Conservation (phyloP, 2,113 vertebrate species). For the Ardeotis arabs region DNA sequence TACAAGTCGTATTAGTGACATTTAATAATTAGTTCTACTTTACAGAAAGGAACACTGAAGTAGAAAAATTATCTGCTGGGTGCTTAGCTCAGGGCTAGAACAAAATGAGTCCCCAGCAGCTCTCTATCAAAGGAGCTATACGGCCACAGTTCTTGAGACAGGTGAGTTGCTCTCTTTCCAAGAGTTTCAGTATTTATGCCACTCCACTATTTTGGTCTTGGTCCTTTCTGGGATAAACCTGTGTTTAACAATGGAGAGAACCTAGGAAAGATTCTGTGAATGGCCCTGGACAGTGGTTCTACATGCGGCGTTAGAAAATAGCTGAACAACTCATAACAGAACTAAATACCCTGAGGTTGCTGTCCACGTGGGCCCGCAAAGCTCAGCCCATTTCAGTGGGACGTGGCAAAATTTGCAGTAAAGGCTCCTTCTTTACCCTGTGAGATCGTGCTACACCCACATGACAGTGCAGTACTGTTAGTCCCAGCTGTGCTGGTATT, state of each 20-base stretch:
- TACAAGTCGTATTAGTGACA: neutral
- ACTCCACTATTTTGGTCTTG: neutral
- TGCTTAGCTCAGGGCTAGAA: slow-evolving; percentile 9
- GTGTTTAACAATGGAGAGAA: neutral
- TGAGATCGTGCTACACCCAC: neutral
- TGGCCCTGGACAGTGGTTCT: neutral
- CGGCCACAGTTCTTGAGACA: neutral
- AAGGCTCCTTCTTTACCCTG: neutral
- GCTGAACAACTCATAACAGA: no score
- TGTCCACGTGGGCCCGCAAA: neutral
- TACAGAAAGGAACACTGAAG: neutral
- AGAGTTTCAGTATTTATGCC: neutral
- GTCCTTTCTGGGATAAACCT: neutral
- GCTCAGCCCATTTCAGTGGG: neutral
- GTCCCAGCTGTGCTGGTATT: neutral
- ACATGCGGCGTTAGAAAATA: accelerated
- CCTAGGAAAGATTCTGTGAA: neutral
- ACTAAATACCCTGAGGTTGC: neutral
- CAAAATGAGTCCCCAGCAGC: neutral
- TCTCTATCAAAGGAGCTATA: neutral
- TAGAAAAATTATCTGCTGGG: neutral
- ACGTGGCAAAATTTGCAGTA: neutral
- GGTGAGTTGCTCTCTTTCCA: neutral
- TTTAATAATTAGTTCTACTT: neutral
- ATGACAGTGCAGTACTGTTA: neutral